These are phyloP conservation scores for Monopis laevigella DNA, from an alignment of 2,888 invertebrate genomes.

Conservation along the genomic window DNA sequence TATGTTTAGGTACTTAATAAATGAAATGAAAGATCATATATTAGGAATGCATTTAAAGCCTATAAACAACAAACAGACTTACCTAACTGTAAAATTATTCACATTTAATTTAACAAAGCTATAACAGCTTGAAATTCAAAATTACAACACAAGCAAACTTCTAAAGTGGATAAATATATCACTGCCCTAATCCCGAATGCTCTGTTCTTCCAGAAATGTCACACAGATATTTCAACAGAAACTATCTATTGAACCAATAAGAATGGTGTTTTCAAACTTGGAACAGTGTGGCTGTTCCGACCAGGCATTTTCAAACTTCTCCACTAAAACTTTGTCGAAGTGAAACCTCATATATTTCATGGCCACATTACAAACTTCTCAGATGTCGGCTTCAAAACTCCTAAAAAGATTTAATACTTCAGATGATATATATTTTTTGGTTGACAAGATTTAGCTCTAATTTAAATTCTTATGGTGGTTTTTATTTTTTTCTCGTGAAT, in stretches of 20 bases:
- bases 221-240: constrained; percentile 14
- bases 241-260: constrained; percentile 22
- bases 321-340: constrained; percentile 16
- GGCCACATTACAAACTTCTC: constrained; percentile 31
- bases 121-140: too few relatives aligned
- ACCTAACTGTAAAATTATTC: too few relatives aligned
- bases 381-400: constrained; percentile 11
- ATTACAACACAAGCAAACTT: not conserved
- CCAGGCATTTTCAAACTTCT: constrained; percentile 5
- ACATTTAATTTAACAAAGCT: too few relatives aligned
- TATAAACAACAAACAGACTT: too few relatives aligned
- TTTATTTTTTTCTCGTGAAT: too few relatives aligned
- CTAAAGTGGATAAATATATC: not conserved
- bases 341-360: constrained; percentile 28
- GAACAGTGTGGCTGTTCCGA: constrained; percentile 5
- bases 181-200: not conserved
- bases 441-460: not conserved
- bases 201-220: not conserved
- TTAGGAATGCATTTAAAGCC: too few relatives aligned
- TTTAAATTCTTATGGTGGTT: too few relatives aligned
- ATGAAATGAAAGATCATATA: too few relatives aligned
- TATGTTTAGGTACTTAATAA: too few relatives aligned
- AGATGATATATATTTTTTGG: not conserved
- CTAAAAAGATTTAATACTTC: constrained; percentile 10
- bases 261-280: constrained; percentile 21